Evolutionary conservation across 2,113 vertebrate genomes (phyloP).

Genomic region (Isichthys henryi): DNA sequence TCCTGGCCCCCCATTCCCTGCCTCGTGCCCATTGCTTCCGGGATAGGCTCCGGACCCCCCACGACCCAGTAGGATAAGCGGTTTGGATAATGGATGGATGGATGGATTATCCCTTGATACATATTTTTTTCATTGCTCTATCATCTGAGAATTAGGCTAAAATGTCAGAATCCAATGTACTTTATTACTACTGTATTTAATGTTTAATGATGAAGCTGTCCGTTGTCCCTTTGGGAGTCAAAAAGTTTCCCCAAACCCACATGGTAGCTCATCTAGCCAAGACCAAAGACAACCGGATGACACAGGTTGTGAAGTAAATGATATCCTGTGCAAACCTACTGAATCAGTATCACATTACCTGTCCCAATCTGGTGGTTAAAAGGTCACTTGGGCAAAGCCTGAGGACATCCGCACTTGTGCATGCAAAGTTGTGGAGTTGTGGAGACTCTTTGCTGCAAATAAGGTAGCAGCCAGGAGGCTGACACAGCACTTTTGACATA

Average conservation of each 20-base stretch:
- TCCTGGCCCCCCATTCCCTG: no score
- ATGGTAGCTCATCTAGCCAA: background rate
- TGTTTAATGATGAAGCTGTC: background rate
- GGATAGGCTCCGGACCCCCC: no score
- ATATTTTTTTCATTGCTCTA: no score
- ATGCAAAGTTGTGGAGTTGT: background rate
- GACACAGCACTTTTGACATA: background rate
- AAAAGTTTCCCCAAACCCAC: background rate
- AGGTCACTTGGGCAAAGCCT: slow-evolving; percentile 15
- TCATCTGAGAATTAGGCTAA: no score
- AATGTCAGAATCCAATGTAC: no score
- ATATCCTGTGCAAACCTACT: slow-evolving; percentile 5
- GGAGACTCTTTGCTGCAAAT: background rate
- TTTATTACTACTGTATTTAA: no score
- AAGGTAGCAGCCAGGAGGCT: background rate
- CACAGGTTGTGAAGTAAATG: slow-evolving; percentile 14
- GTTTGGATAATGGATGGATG: no score
- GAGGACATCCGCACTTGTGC: slow-evolving; percentile 3
- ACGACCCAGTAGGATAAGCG: no score
- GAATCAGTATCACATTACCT: background rate
- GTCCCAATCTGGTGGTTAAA: slow-evolving; percentile 20
- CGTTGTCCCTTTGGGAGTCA: background rate
- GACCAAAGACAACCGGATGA: background rate
- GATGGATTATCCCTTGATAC: no score
- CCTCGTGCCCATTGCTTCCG: no score